phyloP scores from a whole-genome alignment of 2,113 vertebrate species.

The Spilogale gracilis region DNA sequence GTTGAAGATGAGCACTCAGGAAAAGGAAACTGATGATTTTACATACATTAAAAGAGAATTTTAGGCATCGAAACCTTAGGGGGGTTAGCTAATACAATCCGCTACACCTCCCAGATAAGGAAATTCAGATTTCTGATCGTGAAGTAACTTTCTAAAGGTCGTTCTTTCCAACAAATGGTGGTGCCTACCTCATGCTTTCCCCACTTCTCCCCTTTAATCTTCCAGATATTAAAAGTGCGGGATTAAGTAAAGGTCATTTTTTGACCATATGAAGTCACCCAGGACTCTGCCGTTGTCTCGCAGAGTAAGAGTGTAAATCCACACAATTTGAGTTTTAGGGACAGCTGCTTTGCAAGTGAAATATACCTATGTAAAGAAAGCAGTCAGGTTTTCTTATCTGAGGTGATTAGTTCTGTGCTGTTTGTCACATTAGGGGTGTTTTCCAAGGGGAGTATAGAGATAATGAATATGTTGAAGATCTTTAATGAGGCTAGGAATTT shows the following conservation, averaged over 20 bases:
- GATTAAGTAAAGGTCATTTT: background rate
- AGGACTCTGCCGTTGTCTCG: background rate
- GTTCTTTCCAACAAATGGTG: background rate
- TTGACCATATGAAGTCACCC: background rate
- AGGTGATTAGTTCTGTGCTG: background rate
- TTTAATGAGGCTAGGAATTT: background rate
- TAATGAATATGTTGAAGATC: constrained; percentile 5
- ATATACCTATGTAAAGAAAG: background rate
- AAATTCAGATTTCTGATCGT: background rate
- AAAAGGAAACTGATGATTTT: background rate
- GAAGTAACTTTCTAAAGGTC: background rate
- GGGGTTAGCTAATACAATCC: background rate
- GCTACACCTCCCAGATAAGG: background rate
- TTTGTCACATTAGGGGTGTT: background rate
- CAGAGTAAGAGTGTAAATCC: background rate
- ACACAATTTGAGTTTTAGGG: background rate
- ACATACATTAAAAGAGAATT: background rate
- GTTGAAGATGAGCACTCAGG: background rate
- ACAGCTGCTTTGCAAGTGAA: background rate
- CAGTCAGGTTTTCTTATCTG: background rate
- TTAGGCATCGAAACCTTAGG: background rate
- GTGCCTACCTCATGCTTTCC: background rate
- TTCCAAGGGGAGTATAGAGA: constrained; percentile 23
- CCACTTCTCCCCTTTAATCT: background rate
- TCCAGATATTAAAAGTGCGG: background rate